Evolutionary conservation across 1,140 invertebrate species (phyloP).

Genomic region (Lepeophtheirus salmonis): DNA sequence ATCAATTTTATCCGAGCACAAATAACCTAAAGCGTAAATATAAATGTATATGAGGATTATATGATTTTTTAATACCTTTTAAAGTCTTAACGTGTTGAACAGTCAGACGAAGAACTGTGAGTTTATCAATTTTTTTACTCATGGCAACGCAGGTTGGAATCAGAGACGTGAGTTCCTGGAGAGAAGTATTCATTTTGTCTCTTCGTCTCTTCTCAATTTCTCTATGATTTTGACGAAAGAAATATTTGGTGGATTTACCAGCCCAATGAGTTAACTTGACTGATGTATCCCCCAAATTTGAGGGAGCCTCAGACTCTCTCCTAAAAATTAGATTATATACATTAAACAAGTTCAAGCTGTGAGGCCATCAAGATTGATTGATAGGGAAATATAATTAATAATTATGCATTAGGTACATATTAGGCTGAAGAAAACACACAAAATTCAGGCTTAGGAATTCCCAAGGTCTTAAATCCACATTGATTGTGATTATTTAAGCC

Average conservation of each 20-base stretch:
- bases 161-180: constrained; percentile 69
- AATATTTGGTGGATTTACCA: not conserved
- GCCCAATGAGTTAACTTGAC: too few species aligned
- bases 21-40: constrained; percentile 12
- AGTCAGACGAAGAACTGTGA: constrained; percentile 79
- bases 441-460: too few species aligned
- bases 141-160: constrained; percentile 83
- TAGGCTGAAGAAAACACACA: too few species aligned
- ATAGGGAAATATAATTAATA: too few species aligned
- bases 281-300: not conserved
- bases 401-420: too few species aligned
- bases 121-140: constrained; percentile 76
- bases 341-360: too few species aligned
- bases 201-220: constrained; percentile 82
- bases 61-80: constrained; percentile 30
- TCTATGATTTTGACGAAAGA: constrained; percentile 63
- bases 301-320: not conserved
- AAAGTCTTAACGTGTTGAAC: constrained; percentile 76
- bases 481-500: too few species aligned
- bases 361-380: too few species aligned
- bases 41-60: not conserved
- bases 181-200: constrained; percentile 92
- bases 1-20: not conserved
- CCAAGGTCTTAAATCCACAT: too few species aligned
- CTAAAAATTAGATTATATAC: too few species aligned